Percentiles rank a stretch among this genome's conserved stretches.
phyloP scores from a whole-genome alignment of 2,797 vertebrate genomes.

The Synaphobranchus kaupii region DNA sequence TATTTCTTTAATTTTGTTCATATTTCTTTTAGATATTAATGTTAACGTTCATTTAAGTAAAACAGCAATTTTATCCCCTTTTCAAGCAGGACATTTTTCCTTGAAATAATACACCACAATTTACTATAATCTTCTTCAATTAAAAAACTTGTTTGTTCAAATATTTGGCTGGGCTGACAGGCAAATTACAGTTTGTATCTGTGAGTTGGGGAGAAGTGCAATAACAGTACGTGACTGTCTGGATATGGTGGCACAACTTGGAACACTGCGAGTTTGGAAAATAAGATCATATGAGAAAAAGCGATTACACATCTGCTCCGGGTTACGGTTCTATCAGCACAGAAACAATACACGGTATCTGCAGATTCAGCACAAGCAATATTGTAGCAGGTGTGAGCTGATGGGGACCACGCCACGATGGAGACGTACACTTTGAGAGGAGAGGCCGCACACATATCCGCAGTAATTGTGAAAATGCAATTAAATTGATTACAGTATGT shows the following conservation, averaged over 20 bases:
- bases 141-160: background rate
- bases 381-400: slow-evolving; percentile 68
- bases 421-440: slow-evolving; percentile 56
- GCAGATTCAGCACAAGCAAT: slow-evolving; percentile 54
- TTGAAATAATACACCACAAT: background rate
- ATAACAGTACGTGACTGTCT: background rate
- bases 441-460: slow-evolving; percentile 7
- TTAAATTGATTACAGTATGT: slow-evolving; percentile 62
- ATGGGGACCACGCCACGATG: slow-evolving; percentile 70
- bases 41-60: background rate
- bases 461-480: slow-evolving; percentile 27
- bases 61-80: background rate
- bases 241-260: background rate
- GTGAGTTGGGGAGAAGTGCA: background rate
- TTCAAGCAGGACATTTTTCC: background rate
- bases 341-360: slow-evolving; percentile 65
- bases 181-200: background rate
- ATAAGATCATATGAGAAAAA: slow-evolving; percentile 45
- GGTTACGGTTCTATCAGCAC: slow-evolving; percentile 65
- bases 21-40: background rate
- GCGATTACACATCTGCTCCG: slow-evolving; percentile 65
- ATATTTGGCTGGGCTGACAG: background rate
- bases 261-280: slow-evolving; percentile 18
- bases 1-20: background rate
- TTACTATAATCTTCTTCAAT: background rate